Evolutionary conservation across 2,888 invertebrate species (phyloP).

Genomic region (Perizoma flavofasciatum): DNA sequence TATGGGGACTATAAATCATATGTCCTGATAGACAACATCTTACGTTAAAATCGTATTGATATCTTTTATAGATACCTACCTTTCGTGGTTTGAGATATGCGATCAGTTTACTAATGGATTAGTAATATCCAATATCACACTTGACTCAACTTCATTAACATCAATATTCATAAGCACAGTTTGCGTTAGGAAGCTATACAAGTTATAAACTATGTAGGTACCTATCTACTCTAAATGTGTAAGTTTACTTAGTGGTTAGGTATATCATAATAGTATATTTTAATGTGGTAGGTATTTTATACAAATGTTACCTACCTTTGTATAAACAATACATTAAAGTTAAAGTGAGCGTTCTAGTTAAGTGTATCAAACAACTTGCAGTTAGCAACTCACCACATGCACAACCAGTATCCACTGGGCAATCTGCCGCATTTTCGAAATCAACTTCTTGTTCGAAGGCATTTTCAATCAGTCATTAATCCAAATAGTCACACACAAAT

Average conservation of each 20-base stretch:
- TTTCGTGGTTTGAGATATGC: too few relatives aligned
- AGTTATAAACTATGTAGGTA: neutral
- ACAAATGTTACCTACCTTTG: too few relatives aligned
- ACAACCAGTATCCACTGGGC: conserved; percentile 76
- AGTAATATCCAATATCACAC: conserved; percentile 2
- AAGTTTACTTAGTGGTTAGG: too few relatives aligned
- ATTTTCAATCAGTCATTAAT: conserved; percentile 60
- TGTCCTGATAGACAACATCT: too few relatives aligned
- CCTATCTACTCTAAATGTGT: neutral
- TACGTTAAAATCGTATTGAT: too few relatives aligned
- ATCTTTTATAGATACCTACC: too few relatives aligned
- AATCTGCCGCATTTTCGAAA: conserved; percentile 76
- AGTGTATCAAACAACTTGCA: conserved; percentile 17
- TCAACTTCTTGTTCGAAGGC: conserved; percentile 78
- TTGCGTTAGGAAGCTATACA: neutral
- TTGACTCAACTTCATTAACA: conserved; percentile 4
- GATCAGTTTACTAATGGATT: too few relatives aligned
- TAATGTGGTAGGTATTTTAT: too few relatives aligned
- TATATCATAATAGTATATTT: too few relatives aligned
- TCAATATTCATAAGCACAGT: neutral
- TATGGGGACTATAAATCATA: too few relatives aligned
- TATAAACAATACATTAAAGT: too few relatives aligned
- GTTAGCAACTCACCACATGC: conserved; percentile 74
- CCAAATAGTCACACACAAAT: conserved; percentile 54
- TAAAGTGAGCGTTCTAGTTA: too few relatives aligned